Evolutionary conservation across 2,113 vertebrate species (phyloP).

Genomic region (Sakesphorus luctuosus): DNA sequence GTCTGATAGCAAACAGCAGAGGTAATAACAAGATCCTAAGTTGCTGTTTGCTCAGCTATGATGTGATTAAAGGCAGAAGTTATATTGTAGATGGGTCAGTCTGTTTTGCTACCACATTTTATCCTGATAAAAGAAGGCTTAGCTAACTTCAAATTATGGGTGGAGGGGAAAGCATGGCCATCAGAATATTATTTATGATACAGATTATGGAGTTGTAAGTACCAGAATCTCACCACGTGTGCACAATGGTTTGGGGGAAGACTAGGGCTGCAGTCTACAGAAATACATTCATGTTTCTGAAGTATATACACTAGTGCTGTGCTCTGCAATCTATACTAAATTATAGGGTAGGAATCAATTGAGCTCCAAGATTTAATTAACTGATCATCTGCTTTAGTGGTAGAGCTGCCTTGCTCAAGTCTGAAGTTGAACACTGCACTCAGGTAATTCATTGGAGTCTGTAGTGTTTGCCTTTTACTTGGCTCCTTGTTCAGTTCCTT

Average conservation of each 20-base stretch:
- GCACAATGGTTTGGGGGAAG: not conserved
- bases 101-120: not conserved
- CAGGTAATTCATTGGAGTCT: not conserved
- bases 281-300: not conserved
- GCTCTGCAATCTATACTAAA: not conserved
- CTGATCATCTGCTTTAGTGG: not conserved
- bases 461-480: not conserved
- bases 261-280: not conserved
- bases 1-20: not conserved
- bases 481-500: not conserved
- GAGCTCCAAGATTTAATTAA: not conserved
- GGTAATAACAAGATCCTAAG: not conserved
- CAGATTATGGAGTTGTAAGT: not conserved
- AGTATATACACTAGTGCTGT: not conserved
- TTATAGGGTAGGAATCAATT: not conserved
- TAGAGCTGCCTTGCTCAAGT: not conserved
- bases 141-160: not conserved
- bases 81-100: not conserved
- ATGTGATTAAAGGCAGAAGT: not conserved
- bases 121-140: not conserved
- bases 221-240: not conserved
- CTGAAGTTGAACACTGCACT: not conserved
- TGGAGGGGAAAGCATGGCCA: not conserved
- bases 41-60: not conserved
- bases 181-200: not conserved